Conservation (phyloP, 2,797 vertebrate species). For the Sandelia bainsii region DNA sequence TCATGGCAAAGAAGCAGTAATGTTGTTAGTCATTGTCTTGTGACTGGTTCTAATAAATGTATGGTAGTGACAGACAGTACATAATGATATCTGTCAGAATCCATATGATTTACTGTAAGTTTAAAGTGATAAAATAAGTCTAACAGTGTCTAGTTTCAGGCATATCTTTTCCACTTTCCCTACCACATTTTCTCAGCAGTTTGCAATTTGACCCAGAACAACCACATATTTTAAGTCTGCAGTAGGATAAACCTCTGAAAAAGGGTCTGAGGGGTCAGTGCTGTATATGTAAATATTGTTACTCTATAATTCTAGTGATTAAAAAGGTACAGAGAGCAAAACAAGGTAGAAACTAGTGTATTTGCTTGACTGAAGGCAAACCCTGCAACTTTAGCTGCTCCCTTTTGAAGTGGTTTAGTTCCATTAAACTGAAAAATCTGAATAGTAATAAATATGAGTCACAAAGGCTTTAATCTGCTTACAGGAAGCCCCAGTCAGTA, state of each 20-base stretch:
- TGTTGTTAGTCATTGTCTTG: constrained; percentile 11
- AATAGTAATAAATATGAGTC: constrained; percentile 27
- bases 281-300: background rate
- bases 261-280: background rate
- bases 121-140: background rate
- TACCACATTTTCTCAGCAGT: constrained; percentile 14
- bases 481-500: constrained; percentile 23
- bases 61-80: background rate
- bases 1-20: constrained; percentile 4
- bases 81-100: background rate
- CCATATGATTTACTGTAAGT: background rate
- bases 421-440: constrained; percentile 1
- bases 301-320: background rate
- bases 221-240: background rate
- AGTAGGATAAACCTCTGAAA: constrained; percentile 18
- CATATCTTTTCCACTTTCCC: background rate
- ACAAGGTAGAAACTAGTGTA: rapidly evolving
- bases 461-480: constrained; percentile 60
- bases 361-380: background rate
- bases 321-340: background rate
- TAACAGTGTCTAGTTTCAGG: background rate
- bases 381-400: constrained; percentile 10
- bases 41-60: constrained; percentile 8
- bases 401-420: constrained; percentile 3
- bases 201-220: constrained; percentile 33